Evolutionary conservation across 2,797 vertebrate species (phyloP), one percentile per base, ranked within the genome.

Genomic region (Heteromormyrus szaboi): DNA sequence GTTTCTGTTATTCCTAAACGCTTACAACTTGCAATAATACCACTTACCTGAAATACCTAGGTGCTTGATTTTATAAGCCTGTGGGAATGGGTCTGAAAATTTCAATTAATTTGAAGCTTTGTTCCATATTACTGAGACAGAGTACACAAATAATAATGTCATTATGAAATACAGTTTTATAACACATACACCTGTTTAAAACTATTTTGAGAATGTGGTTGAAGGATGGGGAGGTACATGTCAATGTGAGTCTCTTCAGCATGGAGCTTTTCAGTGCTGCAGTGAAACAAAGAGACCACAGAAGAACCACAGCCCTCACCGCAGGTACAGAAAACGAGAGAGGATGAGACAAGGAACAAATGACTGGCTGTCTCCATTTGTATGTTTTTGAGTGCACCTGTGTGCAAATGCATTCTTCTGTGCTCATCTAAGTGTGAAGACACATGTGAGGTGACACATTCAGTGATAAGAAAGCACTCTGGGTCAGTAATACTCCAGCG

Each of bases 251-350:
- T 93, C 85, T 89, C 87, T 93, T 93, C 62, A 91, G 85, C 95
- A 95, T 94, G 95, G 95, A 96, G 95, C 90, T 93, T 90, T 86
- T 93, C 92, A 90, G 92, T 91, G 91, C 65, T 90, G 91, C 91
- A 89, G 94, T 94, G 92, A 94, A 95, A 95, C 95, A 96, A 96
- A 96, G 93, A 88, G 90, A 96, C 96, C 96, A 86, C 96, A 95
- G 91, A 91, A 88, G 90, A 51, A 94, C 96, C 96, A 94, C 95
- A 96, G 89, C 92, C 88, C 4, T 33, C 79, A 95, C 95, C 95
- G 44, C 96, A 96, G 91, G 89, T 91, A 51, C 46, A 91, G 90
- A 92, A 84, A 91, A 72, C 41, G 89, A 91, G 44, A 89, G 29
- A 33, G n/a, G 33, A 19, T 65, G 65, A 90, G 59, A 12, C 11